Base-by-base conservation (phyloP, 1,140 invertebrate genomes). In the Aphis gossypii region DNA sequence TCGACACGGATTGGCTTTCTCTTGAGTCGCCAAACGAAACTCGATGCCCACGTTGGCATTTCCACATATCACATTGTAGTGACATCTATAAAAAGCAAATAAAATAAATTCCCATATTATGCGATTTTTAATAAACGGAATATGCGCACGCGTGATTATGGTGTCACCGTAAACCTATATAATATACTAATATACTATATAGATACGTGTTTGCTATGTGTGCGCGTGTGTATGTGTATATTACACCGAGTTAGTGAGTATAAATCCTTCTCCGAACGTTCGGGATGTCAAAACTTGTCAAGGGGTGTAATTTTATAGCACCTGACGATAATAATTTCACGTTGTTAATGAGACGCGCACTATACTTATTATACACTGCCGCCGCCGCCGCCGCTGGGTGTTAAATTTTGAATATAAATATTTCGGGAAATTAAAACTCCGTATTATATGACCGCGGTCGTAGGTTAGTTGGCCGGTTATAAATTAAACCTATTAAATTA, bases 1-100 rank as follows among this genome's bases (percentile, higher is more conserved):
- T 54, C 91, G 82, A 84, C 91, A 93, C 91, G 91, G 91, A 93
- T 93, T 93, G 91, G 91, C 91, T 84, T 93, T 93, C 91, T 51
- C 76, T 44, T 30, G 51, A 14, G 54, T 92, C 11, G 90, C 90
- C 90, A 92, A 92, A 92, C n/a, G 90, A 82, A 92, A 92, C 44
- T 51, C 44, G 90, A 92, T 82, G 90, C 90, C 41, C 76, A 35
- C 35, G 41, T 46, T 86, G 87, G 48, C 87, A 89, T 54, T 54
- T 89, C 87, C 20, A 89, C 51, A 86, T 86, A 46, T 46, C 23
- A 30, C 25, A 86, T 38, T n/a, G 76, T 68, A 68, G 60, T 84
- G 82, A 84, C 82, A 84, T 41, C 83, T 87, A 88, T 88, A 88
- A 88, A 88, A 48, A 30, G 44, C n/a, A 46, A 46, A 46, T 87